Conservation (phyloP, 2,888 invertebrate species). For the Acleris holmiana region DNA sequence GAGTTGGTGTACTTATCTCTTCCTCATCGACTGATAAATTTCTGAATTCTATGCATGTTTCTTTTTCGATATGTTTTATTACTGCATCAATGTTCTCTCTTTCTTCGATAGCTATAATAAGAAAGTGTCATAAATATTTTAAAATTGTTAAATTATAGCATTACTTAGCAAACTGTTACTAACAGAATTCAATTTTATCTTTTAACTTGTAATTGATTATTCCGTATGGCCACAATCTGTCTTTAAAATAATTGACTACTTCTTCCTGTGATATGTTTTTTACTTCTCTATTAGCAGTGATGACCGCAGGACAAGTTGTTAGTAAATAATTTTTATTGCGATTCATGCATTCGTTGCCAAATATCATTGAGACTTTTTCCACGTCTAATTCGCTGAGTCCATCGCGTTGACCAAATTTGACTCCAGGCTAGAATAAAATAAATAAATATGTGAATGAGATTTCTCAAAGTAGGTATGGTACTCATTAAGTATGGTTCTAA, state of each 20-base stretch:
- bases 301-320: constrained; percentile 70
- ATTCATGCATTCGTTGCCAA: constrained; percentile 63
- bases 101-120: constrained; percentile 67
- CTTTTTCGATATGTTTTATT: constrained; percentile 69
- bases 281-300: constrained; percentile 44
- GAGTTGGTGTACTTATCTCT: constrained; percentile 11
- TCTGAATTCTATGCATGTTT: constrained; percentile 69
- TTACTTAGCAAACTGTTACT: constrained; percentile 47
- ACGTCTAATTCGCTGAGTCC: constrained; percentile 68
- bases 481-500: constrained; percentile 15
- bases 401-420: constrained; percentile 71
- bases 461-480: not conserved
- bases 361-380: constrained; percentile 65
- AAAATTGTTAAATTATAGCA: not conserved
- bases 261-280: constrained; percentile 46
- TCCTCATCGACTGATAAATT: constrained; percentile 46
- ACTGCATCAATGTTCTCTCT: constrained; percentile 69
- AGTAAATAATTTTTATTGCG: constrained; percentile 67
- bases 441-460: not conserved
- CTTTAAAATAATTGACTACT: constrained; percentile 61
- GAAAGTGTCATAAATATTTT: not conserved
- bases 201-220: constrained; percentile 62
- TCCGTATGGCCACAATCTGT: constrained; percentile 68
- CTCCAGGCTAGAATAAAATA: constrained; percentile 47
- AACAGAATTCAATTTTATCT: constrained; percentile 67